These are phyloP conservation scores for Thalassophryne amazonica DNA, from an alignment of 2,797 vertebrate species.

Conservation along the genomic window DNA sequence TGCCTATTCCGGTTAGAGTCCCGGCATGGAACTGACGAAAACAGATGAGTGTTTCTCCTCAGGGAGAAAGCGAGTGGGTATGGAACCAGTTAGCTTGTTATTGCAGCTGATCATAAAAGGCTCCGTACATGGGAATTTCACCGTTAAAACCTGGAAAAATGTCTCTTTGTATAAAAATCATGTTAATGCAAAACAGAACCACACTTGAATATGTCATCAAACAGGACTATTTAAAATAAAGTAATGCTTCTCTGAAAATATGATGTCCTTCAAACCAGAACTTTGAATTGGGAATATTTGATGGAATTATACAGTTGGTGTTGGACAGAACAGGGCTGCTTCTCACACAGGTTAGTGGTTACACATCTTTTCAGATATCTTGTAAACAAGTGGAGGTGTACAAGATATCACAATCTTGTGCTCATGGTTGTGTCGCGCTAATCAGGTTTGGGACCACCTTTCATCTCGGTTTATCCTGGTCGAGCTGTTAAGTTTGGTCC, in stretches of 20 bases:
- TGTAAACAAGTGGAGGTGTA: too few relatives aligned
- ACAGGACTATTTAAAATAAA: constrained; percentile 29
- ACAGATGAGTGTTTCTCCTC: constrained; percentile 73
- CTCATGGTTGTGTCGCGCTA: too few relatives aligned
- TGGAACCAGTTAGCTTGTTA: constrained; percentile 76
- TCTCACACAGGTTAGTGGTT: too few relatives aligned
- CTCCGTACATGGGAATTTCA: constrained; percentile 63
- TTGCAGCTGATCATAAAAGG: constrained; percentile 77
- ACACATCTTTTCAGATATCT: too few relatives aligned
- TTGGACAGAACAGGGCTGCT: too few relatives aligned
- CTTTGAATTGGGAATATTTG: too few relatives aligned
- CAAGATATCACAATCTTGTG: too few relatives aligned
- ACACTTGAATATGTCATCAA: constrained; percentile 36
- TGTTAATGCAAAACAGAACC: constrained; percentile 57
- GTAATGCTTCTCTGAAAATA: constrained; percentile 14
- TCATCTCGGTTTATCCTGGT: too few relatives aligned
- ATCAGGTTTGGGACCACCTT: too few relatives aligned
- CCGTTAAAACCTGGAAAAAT: constrained; percentile 59
- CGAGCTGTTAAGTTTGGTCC: too few relatives aligned
- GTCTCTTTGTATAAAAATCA: constrained; percentile 62
- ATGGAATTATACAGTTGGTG: too few relatives aligned
- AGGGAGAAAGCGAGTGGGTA: constrained; percentile 60
- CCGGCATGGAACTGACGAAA: constrained; percentile 69
- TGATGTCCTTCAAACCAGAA: too few relatives aligned
- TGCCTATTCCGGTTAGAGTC: constrained; percentile 65